phyloP scores from a whole-genome alignment of 53 echinoderm and acorn worm genomes.

The Echinarachnius parma region DNA sequence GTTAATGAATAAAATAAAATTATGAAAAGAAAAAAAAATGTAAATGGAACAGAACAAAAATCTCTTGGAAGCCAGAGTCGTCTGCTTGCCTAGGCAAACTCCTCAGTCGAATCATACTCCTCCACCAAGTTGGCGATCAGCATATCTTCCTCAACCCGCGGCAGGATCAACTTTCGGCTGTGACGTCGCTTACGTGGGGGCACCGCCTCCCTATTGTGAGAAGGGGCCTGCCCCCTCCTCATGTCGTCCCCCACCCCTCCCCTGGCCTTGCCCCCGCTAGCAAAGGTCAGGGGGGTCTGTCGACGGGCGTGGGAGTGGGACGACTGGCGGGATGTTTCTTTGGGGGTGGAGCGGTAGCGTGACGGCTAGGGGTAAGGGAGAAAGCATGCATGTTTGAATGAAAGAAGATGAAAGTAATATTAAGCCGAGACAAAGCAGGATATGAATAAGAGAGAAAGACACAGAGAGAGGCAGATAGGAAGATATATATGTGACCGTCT shows the following conservation, averaged over 20 bases:
- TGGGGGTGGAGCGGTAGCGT: constrained; percentile 32
- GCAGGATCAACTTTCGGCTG: constrained; percentile 24
- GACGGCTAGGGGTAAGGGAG: constrained; percentile 1
- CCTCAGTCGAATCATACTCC: constrained; percentile 31
- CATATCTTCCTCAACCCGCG: constrained; percentile 15
- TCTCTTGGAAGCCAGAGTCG: too few relatives aligned
- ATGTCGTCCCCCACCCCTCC: not conserved
- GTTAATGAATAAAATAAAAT: too few relatives aligned
- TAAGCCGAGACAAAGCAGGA: too few relatives aligned
- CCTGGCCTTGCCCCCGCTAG: not conserved
- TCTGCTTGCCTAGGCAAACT: constrained; percentile 23
- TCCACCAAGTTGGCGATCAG: constrained; percentile 14
- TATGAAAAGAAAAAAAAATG: too few relatives aligned
- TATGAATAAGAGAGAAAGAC: too few relatives aligned
- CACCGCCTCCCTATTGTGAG: not conserved
- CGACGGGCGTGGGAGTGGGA: not conserved
- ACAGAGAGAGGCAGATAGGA: too few relatives aligned
- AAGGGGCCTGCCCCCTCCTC: not conserved
- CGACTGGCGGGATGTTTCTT: constrained; percentile 20
- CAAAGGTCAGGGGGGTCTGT: constrained; percentile 14
- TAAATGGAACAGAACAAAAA: too few relatives aligned
- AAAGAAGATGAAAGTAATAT: not conserved
- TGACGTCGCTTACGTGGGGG: not conserved
- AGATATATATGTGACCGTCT: too few relatives aligned
- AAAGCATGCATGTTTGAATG: constrained; percentile 2